A percentile compares a stretch with the other conserved stretches of the same genome.
These are phyloP conservation scores for Pseudomyrmex pallidus DNA, from an alignment of 1,140 invertebrate genomes.

Conservation along the genomic window DNA sequence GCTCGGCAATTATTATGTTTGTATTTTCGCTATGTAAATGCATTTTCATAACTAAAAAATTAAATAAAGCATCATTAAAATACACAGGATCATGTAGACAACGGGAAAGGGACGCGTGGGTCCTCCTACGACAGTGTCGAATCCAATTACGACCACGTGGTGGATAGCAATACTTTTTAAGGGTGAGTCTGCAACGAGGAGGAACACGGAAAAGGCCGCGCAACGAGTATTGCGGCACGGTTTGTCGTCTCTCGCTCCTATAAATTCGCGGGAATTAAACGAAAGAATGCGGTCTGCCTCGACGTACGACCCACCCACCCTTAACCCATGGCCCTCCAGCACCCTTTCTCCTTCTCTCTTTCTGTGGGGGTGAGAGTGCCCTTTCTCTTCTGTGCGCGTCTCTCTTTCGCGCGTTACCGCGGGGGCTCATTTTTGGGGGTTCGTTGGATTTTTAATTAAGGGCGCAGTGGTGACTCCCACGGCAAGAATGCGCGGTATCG, in stretches of 20 bases:
- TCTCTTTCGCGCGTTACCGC: conserved; percentile 58
- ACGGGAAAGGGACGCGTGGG: conserved; percentile 48
- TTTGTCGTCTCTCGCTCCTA: conserved; percentile 81
- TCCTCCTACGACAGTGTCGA: conserved; percentile 74
- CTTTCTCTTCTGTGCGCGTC: conserved; percentile 36
- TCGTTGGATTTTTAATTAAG: conserved; percentile 86
- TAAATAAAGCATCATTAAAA: conserved; percentile 20
- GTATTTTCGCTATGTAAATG: not conserved
- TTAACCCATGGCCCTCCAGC: conserved; percentile 70
- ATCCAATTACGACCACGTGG: conserved; percentile 80
- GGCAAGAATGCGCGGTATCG: conserved; percentile 84
- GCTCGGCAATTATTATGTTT: not conserved
- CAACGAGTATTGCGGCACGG: conserved; percentile 72
- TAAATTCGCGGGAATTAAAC: conserved; percentile 86
- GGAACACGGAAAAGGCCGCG: conserved; percentile 71
- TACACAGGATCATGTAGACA: conserved; percentile 28
- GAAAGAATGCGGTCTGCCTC: conserved; percentile 85
- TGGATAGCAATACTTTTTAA: conserved; percentile 81
- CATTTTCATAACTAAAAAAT: not conserved
- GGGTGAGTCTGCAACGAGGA: conserved; percentile 75
- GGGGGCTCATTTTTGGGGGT: conserved; percentile 79
- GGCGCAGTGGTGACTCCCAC: conserved; percentile 83
- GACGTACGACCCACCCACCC: conserved; percentile 81
- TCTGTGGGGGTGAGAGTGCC: conserved; percentile 11
- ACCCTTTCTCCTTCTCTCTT: conserved; percentile 50